A percentile compares a stretch with the other conserved stretches of the same genome.
Conservation (phyloP, 2,888 invertebrate species). For the Steromphala cineraria region DNA sequence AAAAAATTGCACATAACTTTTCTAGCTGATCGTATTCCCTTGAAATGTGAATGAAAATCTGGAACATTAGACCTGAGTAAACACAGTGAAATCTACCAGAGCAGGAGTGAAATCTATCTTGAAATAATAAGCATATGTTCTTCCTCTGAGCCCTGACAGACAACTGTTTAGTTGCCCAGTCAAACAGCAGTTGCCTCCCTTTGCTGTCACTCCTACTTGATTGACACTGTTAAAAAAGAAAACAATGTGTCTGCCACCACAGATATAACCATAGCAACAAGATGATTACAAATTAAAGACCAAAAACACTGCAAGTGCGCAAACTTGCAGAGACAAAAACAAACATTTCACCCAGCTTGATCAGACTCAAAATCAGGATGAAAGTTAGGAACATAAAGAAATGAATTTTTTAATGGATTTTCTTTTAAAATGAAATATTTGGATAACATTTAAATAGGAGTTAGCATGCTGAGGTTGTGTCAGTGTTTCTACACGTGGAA, state of each 20-base stretch:
- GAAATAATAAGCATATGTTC: background rate
- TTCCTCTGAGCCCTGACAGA: background rate
- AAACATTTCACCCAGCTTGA: too few species aligned
- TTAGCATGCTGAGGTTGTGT: too few species aligned
- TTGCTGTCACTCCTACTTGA: background rate
- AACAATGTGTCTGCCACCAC: background rate
- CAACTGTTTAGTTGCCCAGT: too few species aligned
- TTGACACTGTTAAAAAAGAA: background rate
- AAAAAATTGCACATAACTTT: background rate
- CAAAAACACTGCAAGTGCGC: too few species aligned
- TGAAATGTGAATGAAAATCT: background rate
- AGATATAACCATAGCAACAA: background rate
- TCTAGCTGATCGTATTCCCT: background rate
- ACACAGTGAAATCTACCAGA: background rate
- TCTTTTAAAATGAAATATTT: too few species aligned
- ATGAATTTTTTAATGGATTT: too few species aligned
- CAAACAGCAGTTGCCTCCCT: slow-evolving; percentile 37
- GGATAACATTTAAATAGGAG: too few species aligned
- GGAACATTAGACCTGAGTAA: background rate
- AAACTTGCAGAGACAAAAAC: too few species aligned
- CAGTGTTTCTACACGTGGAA: too few species aligned
- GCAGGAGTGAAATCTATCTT: background rate
- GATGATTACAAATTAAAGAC: background rate
- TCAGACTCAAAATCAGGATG: too few species aligned
- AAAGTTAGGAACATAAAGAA: too few species aligned